These are phyloP conservation scores for Lemur catta DNA, from an alignment of 2,797 vertebrate species.

Conservation along the genomic window DNA sequence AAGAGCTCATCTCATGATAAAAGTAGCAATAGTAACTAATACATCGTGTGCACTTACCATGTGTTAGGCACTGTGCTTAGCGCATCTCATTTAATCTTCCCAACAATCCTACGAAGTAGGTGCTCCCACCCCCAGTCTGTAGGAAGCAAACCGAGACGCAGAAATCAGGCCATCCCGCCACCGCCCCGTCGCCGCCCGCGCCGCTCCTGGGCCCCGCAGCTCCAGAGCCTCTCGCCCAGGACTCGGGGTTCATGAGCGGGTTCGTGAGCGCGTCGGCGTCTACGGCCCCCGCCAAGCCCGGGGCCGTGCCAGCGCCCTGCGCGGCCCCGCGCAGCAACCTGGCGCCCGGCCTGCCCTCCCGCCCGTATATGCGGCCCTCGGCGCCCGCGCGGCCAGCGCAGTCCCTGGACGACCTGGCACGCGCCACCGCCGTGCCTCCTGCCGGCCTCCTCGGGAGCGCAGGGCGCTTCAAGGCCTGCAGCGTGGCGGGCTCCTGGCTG, in stretches of 20 bases:
- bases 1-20: neutral
- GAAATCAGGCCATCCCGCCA: neutral
- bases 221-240: conserved; percentile 65
- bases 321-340: neutral
- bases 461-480: conserved; percentile 44
- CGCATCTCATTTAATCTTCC: neutral
- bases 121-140: neutral
- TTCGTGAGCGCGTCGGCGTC: conserved; percentile 67
- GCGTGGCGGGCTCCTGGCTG: conserved; percentile 63
- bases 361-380: neutral
- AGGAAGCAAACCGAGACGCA: neutral
- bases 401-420: conserved; percentile 81
- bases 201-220: neutral
- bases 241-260: too few relatives aligned
- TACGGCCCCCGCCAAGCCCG: neutral
- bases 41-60: neutral
- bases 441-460: neutral
- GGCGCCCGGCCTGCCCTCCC: neutral
- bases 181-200: fast-evolving
- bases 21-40: neutral
- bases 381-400: conserved; percentile 74
- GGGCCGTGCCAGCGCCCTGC: conserved; percentile 52
- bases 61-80: neutral
- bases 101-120: neutral
- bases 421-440: neutral